Percentiles rank a stretch among this genome's conserved stretches.
Evolutionary conservation across 2,797 vertebrate genomes (phyloP).

Genomic region (Ceryle rudis): DNA sequence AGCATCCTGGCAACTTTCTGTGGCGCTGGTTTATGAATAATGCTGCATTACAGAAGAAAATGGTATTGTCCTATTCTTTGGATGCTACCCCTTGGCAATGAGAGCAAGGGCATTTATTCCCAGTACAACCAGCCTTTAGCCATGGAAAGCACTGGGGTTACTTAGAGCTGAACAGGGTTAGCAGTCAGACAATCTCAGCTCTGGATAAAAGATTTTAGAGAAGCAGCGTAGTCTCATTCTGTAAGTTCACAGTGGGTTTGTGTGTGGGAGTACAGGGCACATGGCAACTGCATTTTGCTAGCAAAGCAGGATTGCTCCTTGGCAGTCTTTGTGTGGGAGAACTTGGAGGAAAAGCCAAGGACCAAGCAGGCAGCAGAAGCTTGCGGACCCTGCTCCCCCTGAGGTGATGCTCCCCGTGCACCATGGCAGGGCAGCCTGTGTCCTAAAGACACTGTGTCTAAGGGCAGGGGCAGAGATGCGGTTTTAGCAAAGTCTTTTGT

Average conservation of each 20-base stretch:
- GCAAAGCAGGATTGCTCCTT: conserved; percentile 31
- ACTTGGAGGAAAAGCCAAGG: background rate
- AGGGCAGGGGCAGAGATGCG: background rate
- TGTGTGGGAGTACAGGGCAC: conserved; percentile 29
- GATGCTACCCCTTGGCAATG: background rate
- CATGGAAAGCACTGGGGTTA: conserved; percentile 16
- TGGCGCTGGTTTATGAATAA: conserved; percentile 4
- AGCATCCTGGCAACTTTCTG: background rate
- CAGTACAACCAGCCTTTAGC: background rate
- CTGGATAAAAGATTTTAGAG: conserved; percentile 14
- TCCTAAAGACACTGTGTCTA: background rate
- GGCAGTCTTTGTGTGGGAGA: conserved; percentile 26
- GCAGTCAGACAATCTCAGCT: background rate
- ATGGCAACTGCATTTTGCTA: conserved; percentile 24
- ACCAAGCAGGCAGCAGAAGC: background rate
- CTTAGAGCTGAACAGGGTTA: background rate
- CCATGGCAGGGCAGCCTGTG: background rate
- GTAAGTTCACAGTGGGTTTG: conserved; percentile 47
- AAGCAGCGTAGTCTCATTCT: background rate
- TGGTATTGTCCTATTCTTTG: background rate
- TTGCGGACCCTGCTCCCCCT: background rate
- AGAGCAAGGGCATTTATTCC: conserved; percentile 11
- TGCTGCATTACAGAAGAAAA: conserved; percentile 7
- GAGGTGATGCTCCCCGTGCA: rapidly evolving
- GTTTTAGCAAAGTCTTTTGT: background rate